Base-by-base conservation (phyloP, 2,797 vertebrate species). In the Coilia nasus region DNA sequence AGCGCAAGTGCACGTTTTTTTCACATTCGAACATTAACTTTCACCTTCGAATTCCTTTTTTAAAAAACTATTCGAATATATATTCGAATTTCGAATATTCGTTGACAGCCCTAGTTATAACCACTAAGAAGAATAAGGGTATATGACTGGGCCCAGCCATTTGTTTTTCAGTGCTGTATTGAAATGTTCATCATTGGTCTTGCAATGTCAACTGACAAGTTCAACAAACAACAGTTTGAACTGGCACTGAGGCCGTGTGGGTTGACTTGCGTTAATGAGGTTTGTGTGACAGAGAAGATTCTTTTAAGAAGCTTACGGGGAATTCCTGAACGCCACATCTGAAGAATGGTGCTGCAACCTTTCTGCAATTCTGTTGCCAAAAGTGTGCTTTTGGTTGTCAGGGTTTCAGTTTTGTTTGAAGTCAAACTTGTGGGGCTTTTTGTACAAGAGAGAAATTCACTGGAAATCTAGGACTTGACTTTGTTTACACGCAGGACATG, bases 221-320 rank as follows among this genome's bases (percentile, higher is more conserved):
- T 90, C 89, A 86, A 88, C 87, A 78, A 85, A 83, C 7, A 54
- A 54, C 50, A 54, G 50, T 54, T 54, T 54, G 50, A 54, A 54
- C 87, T 86, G 87, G 84, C 85, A 85, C 86, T 50, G 44, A 35
- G 64, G 85, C 86, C 87, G 88, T 88, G 89, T 84, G 84, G 87
- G 87, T 91, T 83, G 71, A 91, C 85, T 85, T 88, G 31, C 46
- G 83, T 78, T 71, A 82, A 67, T 81, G 80, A 87, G 83, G 83
- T 87, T 19, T 19, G 78, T 56, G 83, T 83, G 60, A 23, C 28
- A 35, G 54, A 81, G 80, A 81, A 47, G 85, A 41, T 31, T 81
- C 75, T 25, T 89, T 88, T 87, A 87, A 88, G 86, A 84, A 88
- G 86, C 86, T 87, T 82, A 87, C 14, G 2, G 62, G 71, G 71